Base-by-base conservation (phyloP, 2,888 invertebrate genomes). In the Altica lythri region DNA sequence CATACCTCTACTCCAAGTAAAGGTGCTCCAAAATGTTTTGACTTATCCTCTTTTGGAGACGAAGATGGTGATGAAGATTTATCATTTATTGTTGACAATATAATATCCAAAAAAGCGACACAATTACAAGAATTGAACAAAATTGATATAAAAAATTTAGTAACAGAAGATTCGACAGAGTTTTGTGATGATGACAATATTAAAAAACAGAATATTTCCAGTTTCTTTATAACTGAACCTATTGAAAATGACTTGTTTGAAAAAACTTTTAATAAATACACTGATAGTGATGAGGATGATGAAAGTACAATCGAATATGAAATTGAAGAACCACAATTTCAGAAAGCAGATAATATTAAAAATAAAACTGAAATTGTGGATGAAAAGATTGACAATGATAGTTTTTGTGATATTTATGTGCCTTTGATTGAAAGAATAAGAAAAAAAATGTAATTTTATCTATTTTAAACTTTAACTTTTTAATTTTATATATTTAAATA, bases 181-280 rank as follows among this genome's bases (percentile, higher is more conserved):
- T 2, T 22, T 16, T 19, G 13, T 19, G 14, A 22, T 27, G 34
- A 42, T 6, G 34, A 12, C 4, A 40, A 22, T 29, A 29, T 38
- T 13, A 14, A n/a, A 16, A 22, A 35, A 35, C 13, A 16, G 16
- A 64, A 69, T 55, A 53, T 53, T 19, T 66, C 69, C 0, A 70
- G 68, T 60, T 74, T 75, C 47, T 74, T 74, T 46, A 63, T 66
- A 2, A 63, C 49, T 4, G 58, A 64, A 27, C 57, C 60, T 1
- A 78, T 78, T 14, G 74, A 78, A 27, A 72, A 77, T n/a, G 85
- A 86, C 71, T 79, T 80, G 8, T 86, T 86, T 67, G 86, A 86
- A 72, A 78, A 80, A 66, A 80, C 84, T 2, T 70, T 86, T 54
- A 64, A 70, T 49, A 59, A 63, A 14, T 34, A 50, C 19, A 40